Percentiles rank a stretch among this genome's conserved stretches.
Evolutionary conservation across 2,797 vertebrate genomes (phyloP).

Genomic region (Columba guinea): DNA sequence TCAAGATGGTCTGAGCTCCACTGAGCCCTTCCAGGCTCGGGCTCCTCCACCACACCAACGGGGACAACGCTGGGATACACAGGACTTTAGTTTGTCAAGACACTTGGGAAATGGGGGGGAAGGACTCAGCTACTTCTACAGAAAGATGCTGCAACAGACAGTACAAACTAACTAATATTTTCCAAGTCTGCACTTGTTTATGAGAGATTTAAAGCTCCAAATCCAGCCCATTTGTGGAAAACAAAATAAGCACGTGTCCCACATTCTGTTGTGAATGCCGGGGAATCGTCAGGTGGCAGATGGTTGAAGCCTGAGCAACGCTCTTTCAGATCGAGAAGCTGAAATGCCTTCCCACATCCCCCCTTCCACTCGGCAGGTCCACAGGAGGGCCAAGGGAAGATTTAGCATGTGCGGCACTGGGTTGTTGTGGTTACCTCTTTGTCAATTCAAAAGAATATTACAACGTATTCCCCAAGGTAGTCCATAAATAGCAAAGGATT

Average conservation of each 20-base stretch:
- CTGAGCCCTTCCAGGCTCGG: not conserved
- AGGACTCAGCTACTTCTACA: not conserved
- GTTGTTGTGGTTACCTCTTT: constrained; percentile 24
- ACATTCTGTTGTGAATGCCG: constrained; percentile 17
- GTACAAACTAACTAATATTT: not conserved
- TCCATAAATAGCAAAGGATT: constrained; percentile 55
- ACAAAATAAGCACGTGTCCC: not conserved
- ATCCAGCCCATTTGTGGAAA: not conserved
- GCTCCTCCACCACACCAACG: not conserved
- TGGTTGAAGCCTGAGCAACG: constrained; percentile 33
- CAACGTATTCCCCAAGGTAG: constrained; percentile 20
- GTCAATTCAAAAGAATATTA: constrained; percentile 27
- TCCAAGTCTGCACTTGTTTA: not conserved
- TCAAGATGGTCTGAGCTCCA: not conserved
- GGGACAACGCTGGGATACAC: not conserved
- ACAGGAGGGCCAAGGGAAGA: not conserved
- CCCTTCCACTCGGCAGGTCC: not conserved
- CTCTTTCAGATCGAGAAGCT: constrained; percentile 6
- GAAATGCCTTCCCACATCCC: not conserved
- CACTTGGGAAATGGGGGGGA: not conserved
- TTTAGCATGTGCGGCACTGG: not conserved
- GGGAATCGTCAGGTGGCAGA: constrained; percentile 57
- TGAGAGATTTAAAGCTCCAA: constrained; percentile 46
- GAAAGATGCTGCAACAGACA: not conserved
- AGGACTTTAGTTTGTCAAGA: not conserved